Evolutionary conservation across 2,888 invertebrate species (phyloP), one percentile per base, ranked within the genome.

Genomic region (Diaperis boleti): DNA sequence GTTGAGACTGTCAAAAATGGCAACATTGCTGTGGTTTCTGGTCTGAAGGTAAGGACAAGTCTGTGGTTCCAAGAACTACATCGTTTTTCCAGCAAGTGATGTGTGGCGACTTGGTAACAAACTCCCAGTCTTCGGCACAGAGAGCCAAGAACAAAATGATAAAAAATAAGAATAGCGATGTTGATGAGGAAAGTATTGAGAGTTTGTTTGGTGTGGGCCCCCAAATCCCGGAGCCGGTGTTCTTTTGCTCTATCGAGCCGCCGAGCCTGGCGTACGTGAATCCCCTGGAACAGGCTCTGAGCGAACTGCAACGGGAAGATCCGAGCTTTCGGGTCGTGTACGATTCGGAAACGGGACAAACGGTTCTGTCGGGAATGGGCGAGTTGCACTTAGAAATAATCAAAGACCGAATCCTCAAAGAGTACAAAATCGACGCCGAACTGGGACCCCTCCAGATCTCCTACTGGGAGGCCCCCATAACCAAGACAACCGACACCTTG

Each of bases 351-450:
- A 93, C 93, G 0, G 94, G 93, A 0, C 96, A 98, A 84, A 92
- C 92, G 0, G 89, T 96, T 47, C 83, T 96, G 1, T 91, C 90
- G 55, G 95, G 98, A 8, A 98, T 98, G 98, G 99, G 99, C 0
- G 98, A 99, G 81, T 85, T 99, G 1, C 99, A 99, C 78, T 84
- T 99, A 64, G 98, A 99, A 69, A 91, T 98, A 62, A 91, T 98
- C 31, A 92, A 91, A 76, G 95, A 97, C 69, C 86, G 98, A 13
- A 89, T 99, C 47, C 80, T 87, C 39, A 88, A 89, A 55, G 96
- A 98, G 74, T 98, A 94, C 80, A 93, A 92, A 77, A 88, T 99
- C 55, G 93, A 97, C 8, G 96, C 89, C 0, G 93, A 95, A 65
- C 44, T 64, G 7, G 98, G 98, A 0, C 89, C 93, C 0, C 81